Percentiles rank a stretch among this genome's conserved stretches.
Conservation (phyloP, 2,888 invertebrate species). For the Sphinx pinastri region DNA sequence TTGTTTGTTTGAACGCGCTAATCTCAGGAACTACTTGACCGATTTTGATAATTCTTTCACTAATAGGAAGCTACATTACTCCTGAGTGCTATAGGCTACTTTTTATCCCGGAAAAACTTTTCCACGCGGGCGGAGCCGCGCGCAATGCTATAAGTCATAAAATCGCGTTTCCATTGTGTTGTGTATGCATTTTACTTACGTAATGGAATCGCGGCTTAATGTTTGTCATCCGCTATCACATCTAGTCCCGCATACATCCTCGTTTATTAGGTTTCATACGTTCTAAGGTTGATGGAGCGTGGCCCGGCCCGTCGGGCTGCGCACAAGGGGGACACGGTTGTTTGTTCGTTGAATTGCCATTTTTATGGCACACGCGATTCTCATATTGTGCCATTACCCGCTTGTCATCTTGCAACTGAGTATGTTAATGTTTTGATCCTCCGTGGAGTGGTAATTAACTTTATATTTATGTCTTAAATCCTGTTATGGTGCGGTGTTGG, state of each 20-base stretch:
- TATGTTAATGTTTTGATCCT: background rate
- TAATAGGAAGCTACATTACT: no score
- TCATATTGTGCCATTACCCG: conserved; percentile 54
- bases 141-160: no score
- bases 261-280: conserved; percentile 59
- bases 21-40: no score
- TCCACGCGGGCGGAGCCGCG: no score
- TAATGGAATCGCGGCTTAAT: no score
- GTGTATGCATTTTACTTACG: no score
- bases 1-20: no score
- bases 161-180: no score
- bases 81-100: no score
- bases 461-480: background rate
- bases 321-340: conserved; percentile 53
- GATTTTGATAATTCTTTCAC: no score
- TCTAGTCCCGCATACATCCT: background rate
- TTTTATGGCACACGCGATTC: conserved; percentile 60
- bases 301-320: conserved; percentile 45
- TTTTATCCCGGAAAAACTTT: no score
- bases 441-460: background rate
- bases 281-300: conserved; percentile 59
- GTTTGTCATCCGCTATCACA: background rate
- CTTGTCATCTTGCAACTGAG: conserved; percentile 24
- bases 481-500: no score
- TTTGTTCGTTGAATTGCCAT: conserved; percentile 66